Evolutionary conservation across 2,113 vertebrate genomes (phyloP).

Genomic region (Sphyrna mokarran): DNA sequence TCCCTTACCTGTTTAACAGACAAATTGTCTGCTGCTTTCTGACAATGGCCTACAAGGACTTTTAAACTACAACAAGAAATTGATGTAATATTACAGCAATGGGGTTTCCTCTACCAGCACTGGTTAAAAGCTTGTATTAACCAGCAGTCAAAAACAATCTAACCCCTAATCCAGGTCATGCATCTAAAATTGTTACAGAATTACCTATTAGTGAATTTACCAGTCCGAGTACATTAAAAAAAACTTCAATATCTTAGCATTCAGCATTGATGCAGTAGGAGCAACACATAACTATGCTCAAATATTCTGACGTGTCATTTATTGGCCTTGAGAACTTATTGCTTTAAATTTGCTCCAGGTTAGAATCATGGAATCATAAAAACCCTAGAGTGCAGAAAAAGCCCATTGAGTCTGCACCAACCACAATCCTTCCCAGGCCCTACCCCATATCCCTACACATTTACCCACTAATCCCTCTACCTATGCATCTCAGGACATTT

Average conservation of each 20-base stretch:
- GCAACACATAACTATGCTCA: neutral
- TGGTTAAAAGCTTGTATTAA: neutral
- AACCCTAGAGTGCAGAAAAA: no score
- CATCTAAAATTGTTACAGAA: neutral
- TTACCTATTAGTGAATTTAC: neutral
- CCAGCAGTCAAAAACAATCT: neutral
- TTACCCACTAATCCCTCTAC: no score
- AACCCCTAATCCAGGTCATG: neutral
- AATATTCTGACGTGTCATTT: neutral
- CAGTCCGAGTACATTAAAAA: neutral
- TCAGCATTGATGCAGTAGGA: neutral
- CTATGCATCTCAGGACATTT: no score
- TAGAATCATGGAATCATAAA: no score
- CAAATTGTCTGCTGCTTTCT: neutral
- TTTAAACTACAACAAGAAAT: neutral
- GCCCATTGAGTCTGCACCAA: no score
- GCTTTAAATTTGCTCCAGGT: neutral
- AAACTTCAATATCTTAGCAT: neutral
- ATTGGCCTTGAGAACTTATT: neutral
- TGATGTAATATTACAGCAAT: neutral
- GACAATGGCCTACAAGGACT: neutral
- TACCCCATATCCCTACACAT: no score
- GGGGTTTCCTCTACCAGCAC: neutral
- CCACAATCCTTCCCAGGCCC: no score
- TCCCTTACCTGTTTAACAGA: slow-evolving; percentile 7